Evolutionary conservation across 1,140 invertebrate genomes (phyloP).

Genomic region (Neuroterus valhalla): DNA sequence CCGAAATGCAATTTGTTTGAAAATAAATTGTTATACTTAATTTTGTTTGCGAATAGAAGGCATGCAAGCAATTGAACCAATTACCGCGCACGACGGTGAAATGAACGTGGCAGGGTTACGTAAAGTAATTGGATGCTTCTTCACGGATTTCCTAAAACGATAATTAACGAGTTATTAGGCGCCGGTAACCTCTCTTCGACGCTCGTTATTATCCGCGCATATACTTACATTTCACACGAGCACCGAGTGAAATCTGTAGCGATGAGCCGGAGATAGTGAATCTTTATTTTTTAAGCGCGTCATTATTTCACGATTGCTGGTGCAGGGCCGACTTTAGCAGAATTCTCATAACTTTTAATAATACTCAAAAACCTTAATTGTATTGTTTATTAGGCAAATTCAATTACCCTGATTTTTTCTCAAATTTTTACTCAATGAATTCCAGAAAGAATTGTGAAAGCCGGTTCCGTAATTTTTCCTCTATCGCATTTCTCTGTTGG

Average conservation of each 20-base stretch:
- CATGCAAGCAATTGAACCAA: conserved; percentile 74
- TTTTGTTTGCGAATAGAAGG: conserved; percentile 58
- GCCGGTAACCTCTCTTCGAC: conserved; percentile 55
- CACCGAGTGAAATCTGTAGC: conserved; percentile 47
- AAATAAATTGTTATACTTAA: not conserved
- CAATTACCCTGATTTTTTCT: no score
- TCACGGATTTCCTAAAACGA: conserved; percentile 75
- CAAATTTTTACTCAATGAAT: no score
- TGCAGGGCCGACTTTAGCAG: no score
- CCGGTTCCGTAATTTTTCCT: no score
- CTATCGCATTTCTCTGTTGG: no score
- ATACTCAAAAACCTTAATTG: no score
- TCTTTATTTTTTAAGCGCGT: conserved; percentile 26
- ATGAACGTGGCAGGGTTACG: conserved; percentile 66
- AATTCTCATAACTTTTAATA: no score
- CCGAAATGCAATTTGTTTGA: no score
- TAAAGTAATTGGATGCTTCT: conserved; percentile 71
- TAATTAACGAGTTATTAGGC: conserved; percentile 77
- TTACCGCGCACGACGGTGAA: conserved; percentile 69
- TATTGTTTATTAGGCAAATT: no score
- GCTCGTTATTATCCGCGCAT: conserved; percentile 51
- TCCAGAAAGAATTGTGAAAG: no score
- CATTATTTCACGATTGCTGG: not conserved
- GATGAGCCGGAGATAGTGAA: conserved; percentile 41
- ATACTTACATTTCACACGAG: conserved; percentile 46